Conservation (phyloP, 2,113 vertebrate species). For the Furnarius figulus region DNA sequence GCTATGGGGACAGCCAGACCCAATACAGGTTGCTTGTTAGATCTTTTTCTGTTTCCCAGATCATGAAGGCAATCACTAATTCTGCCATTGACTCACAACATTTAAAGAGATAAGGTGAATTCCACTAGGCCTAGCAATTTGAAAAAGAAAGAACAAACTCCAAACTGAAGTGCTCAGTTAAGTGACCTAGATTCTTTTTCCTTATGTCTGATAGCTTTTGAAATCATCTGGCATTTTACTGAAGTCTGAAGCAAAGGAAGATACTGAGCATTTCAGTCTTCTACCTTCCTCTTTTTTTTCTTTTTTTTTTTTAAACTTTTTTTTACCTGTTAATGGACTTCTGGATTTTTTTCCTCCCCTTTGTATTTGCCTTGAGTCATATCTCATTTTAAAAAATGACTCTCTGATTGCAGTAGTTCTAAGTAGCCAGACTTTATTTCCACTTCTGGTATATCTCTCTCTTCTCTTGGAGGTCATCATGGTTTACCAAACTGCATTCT, state of each 20-base stretch:
- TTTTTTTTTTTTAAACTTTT: too few relatives aligned
- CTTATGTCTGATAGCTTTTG: background rate
- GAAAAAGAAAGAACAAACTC: background rate
- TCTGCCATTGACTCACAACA: background rate
- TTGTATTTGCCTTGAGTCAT: background rate
- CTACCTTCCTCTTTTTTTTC: background rate
- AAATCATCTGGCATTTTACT: background rate
- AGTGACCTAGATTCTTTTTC: background rate
- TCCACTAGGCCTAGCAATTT: background rate
- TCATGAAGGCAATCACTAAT: background rate
- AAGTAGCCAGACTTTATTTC: background rate
- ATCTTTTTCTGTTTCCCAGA: background rate
- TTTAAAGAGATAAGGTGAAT: background rate
- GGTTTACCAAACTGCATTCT: background rate
- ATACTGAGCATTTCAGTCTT: background rate
- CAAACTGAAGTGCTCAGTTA: background rate
- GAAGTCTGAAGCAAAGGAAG: background rate
- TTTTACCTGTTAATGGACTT: background rate
- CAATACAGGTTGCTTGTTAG: background rate
- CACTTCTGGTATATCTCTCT: background rate
- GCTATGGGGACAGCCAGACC: too few relatives aligned
- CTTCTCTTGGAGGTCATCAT: background rate
- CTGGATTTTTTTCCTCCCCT: background rate
- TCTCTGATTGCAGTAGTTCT: background rate
- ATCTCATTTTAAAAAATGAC: background rate